phyloP scores from a whole-genome alignment of 92 coral and sea anemone genomes.

The Zoanthus gigantus region DNA sequence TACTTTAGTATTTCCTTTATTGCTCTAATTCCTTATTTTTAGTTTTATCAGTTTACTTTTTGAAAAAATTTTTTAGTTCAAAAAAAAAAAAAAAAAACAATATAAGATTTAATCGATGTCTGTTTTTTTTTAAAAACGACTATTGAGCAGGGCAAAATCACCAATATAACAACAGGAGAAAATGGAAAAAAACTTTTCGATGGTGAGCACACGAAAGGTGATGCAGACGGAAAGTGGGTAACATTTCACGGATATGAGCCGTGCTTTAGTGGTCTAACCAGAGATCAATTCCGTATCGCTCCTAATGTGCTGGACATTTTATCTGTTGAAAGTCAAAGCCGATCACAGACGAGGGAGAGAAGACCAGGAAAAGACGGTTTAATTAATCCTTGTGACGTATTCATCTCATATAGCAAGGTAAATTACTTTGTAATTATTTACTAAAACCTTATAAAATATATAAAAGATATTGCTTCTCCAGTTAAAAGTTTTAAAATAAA shows the following conservation, averaged over 20 bases:
- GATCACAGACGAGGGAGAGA: constrained; percentile 17
- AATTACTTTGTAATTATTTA: neutral
- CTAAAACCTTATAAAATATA: no score
- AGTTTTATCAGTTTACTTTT: no score
- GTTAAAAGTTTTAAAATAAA: no score
- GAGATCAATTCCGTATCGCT: constrained; percentile 81
- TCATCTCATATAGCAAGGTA: constrained; percentile 89
- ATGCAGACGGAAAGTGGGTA: constrained; percentile 91
- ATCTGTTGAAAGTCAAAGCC: constrained; percentile 67
- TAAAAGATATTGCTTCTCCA: no score
- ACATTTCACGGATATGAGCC: constrained; percentile 73
- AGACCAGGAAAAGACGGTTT: constrained; percentile 31
- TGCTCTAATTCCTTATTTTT: no score
- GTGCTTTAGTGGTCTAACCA: constrained; percentile 59
- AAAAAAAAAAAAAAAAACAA: no score
- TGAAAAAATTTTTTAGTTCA: no score
- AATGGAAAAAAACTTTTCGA: constrained; percentile 75
- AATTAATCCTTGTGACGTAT: constrained; percentile 79
- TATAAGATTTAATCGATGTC: neutral
- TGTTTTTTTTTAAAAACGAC: neutral
- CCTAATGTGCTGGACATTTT: constrained; percentile 92
- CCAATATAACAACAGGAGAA: constrained; percentile 67
- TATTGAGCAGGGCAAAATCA: constrained; percentile 76
- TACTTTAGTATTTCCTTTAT: no score
- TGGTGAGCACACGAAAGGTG: constrained; percentile 90